Conservation (phyloP, 2,888 invertebrate species). For the Aphodius sticticus region DNA sequence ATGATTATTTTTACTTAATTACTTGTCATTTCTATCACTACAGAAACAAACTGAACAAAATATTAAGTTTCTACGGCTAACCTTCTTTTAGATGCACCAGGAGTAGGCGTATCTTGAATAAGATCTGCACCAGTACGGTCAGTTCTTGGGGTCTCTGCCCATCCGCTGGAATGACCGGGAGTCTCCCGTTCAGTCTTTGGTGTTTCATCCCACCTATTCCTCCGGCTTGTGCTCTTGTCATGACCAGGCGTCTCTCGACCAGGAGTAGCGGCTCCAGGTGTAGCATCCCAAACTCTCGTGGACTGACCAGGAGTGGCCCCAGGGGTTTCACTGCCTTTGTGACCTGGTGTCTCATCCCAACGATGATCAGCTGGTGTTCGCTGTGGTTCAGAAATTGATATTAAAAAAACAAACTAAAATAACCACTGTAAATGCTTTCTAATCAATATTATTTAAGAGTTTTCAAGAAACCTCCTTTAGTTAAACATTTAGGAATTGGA, state of each 20-base stretch:
- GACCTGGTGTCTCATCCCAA: constrained; percentile 97
- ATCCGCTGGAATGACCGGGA: constrained; percentile 90
- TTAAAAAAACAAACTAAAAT: not conserved
- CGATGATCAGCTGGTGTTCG: constrained; percentile 80
- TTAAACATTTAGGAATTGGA: too few relatives aligned
- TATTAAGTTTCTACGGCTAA: constrained; percentile 31
- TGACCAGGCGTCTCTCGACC: constrained; percentile 78
- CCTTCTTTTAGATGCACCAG: constrained; percentile 92
- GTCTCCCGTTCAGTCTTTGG: constrained; percentile 98
- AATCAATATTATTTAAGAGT: too few relatives aligned
- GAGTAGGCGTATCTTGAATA: constrained; percentile 89
- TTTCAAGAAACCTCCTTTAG: too few relatives aligned
- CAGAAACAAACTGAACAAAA: too few relatives aligned
- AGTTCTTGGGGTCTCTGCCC: constrained; percentile 99
- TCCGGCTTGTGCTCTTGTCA: constrained; percentile 74
- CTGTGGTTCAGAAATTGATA: constrained; percentile 53
- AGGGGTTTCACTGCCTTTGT: constrained; percentile 79
- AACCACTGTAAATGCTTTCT: too few relatives aligned
- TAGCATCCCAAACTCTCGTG: constrained; percentile 96
- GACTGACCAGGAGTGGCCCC: constrained; percentile 92
- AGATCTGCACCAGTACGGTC: constrained; percentile 77
- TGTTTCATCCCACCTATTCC: constrained; percentile 99
- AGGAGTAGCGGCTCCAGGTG: constrained; percentile 91
- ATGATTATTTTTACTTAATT: too few relatives aligned
- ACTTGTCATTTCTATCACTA: too few relatives aligned